Evolutionary conservation across 2,113 vertebrate species (phyloP).

Genomic region (Nycticebus coucang): DNA sequence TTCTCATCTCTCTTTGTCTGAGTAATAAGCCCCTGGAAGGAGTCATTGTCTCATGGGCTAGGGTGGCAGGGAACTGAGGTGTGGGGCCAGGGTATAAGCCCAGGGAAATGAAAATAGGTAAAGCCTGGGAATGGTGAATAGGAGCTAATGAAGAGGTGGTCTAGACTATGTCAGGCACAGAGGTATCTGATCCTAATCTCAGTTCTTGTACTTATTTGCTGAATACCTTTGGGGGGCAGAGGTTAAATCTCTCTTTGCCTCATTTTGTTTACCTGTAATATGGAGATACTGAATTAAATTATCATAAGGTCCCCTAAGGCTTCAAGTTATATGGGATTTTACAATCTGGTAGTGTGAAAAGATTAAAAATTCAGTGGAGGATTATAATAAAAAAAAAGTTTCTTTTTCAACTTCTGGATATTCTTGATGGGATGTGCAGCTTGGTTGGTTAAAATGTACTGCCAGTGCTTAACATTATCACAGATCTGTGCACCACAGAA

Average conservation of each 20-base stretch:
- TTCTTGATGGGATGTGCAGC: not conserved
- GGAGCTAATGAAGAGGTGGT: not conserved
- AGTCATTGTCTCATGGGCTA: not conserved
- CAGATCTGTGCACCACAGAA: not conserved
- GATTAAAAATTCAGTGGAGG: not conserved
- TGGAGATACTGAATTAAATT: not conserved
- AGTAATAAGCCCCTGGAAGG: not conserved
- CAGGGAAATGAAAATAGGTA: not conserved
- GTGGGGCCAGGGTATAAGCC: not conserved
- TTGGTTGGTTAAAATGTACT: not conserved
- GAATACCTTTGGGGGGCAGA: not conserved
- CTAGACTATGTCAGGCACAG: not conserved
- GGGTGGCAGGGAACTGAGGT: not conserved
- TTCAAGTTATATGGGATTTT: not conserved
- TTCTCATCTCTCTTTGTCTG: not conserved
- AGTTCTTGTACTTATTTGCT: not conserved
- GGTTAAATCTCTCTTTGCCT: not conserved
- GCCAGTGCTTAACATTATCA: not conserved
- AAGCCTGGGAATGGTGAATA: not conserved
- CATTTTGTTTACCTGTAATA: not conserved
- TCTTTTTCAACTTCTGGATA: not conserved
- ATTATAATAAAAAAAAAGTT: not conserved
- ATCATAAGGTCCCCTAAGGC: not conserved
- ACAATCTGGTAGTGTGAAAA: not conserved
- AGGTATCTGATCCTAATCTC: not conserved